Conservation (phyloP, 1,140 invertebrate species). For the Phortica variegata region DNA sequence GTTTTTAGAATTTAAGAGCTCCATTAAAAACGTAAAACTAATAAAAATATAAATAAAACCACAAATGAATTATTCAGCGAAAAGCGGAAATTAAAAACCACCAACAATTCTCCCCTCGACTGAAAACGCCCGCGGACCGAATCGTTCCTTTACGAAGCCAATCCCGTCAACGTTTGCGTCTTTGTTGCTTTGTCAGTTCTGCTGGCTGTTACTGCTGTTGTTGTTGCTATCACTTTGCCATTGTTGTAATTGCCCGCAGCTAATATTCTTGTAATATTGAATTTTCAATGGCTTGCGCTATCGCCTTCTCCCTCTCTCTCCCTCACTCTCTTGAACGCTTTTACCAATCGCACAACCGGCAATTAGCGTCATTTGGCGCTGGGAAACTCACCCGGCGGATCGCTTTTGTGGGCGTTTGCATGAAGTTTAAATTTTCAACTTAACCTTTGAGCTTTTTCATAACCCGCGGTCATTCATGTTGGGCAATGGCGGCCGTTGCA, state of each 20-base stretch:
- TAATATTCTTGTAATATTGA: slow-evolving; percentile 34
- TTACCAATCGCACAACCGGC: neutral
- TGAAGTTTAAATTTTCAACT: slow-evolving; percentile 47
- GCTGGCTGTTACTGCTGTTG: too few relatives aligned
- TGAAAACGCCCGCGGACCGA: too few relatives aligned
- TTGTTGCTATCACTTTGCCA: too few relatives aligned
- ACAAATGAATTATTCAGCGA: slow-evolving; percentile 20
- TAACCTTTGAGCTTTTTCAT: slow-evolving; percentile 44
- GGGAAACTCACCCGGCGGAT: slow-evolving; percentile 10
- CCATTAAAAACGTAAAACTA: slow-evolving; percentile 29
- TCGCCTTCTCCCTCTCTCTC: too few relatives aligned
- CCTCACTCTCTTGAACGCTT: neutral
- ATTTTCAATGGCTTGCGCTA: too few relatives aligned
- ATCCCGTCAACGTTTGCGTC: too few relatives aligned
- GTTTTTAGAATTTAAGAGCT: neutral
- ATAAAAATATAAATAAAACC: slow-evolving; percentile 35
- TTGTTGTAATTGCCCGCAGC: slow-evolving; percentile 13
- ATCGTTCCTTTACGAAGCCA: too few relatives aligned
- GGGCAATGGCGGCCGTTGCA: slow-evolving; percentile 7
- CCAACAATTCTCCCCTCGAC: too few relatives aligned
- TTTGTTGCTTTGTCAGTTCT: too few relatives aligned
- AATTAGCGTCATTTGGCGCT: too few relatives aligned
- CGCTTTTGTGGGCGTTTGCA: slow-evolving; percentile 18
- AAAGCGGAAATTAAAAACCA: slow-evolving; percentile 15
- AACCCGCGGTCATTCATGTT: too few relatives aligned